Conservation (phyloP, 2,888 invertebrate genomes). For the Pollenia griseotomentosa region DNA sequence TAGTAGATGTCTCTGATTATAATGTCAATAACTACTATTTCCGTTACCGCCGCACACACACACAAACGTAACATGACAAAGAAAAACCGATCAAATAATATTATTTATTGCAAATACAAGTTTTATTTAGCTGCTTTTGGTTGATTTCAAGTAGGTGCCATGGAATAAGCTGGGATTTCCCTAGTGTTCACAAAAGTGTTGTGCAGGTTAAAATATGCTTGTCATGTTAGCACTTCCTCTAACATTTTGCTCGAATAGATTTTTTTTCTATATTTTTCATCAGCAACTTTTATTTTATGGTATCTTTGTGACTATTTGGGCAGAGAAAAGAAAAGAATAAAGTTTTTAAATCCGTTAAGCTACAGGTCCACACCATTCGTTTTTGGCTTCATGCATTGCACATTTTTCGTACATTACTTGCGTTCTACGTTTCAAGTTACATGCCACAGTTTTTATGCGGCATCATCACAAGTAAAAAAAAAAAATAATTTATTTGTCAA, state of each 20-base stretch:
- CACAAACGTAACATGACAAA: constrained; percentile 5
- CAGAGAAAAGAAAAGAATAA: neutral
- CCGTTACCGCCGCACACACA: constrained; percentile 15
- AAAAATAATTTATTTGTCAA: too few species aligned
- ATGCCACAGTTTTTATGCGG: too few species aligned
- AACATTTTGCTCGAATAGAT: constrained; percentile 71
- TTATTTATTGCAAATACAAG: constrained; percentile 60
- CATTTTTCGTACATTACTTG: too few species aligned
- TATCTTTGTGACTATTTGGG: neutral
- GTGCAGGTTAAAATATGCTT: constrained; percentile 80
- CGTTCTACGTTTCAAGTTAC: too few species aligned
- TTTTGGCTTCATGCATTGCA: neutral
- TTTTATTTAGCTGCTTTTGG: constrained; percentile 28
- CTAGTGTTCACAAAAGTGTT: constrained; percentile 34
- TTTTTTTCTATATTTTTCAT: constrained; percentile 34
- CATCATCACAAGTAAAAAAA: too few species aligned
- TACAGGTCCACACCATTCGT: neutral
- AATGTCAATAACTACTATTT: constrained; percentile 79
- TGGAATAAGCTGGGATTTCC: constrained; percentile 36
- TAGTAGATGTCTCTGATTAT: constrained; percentile 78
- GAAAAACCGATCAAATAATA: constrained; percentile 68
- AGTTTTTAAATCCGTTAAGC: neutral
- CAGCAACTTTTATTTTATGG: constrained; percentile 31
- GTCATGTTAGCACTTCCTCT: constrained; percentile 80
- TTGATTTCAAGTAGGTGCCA: constrained; percentile 56